Evolutionary conservation across 1,140 invertebrate genomes (phyloP).

Genomic region (Diachasma alloeum): DNA sequence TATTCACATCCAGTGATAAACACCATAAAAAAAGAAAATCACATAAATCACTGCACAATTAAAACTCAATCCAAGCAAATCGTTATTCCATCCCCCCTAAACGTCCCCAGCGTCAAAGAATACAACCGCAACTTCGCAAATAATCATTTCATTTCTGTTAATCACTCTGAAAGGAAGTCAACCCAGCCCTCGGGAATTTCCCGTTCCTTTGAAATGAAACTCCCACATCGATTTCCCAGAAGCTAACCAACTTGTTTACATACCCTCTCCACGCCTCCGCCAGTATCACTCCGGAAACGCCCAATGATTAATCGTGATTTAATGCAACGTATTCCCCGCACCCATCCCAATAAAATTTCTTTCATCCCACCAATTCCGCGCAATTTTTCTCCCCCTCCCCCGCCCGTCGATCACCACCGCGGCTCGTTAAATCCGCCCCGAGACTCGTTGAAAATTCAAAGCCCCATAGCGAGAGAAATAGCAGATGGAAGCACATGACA

Average conservation of each 20-base stretch:
- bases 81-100: too few species aligned
- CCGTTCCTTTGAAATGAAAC: too few species aligned
- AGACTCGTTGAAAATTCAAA: conserved; percentile 28
- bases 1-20: too few species aligned
- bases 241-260: conserved; percentile 19
- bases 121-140: too few species aligned
- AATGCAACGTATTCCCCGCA: conserved; percentile 9
- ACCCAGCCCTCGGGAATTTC: too few species aligned
- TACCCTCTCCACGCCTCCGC: background rate
- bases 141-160: too few species aligned
- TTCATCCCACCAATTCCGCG: background rate
- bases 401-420: background rate
- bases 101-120: too few species aligned
- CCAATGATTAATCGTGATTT: conserved; percentile 20
- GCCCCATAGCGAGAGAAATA: conserved; percentile 10
- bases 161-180: too few species aligned
- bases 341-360: background rate
- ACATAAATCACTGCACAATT: too few species aligned
- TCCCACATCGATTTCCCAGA: background rate
- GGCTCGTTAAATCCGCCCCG: conserved; percentile 19
- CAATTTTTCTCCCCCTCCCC: background rate
- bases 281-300: background rate
- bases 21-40: too few species aligned
- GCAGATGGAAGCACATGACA: conserved; percentile 13
- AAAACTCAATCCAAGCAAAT: too few species aligned